Evolutionary conservation across 2,888 invertebrate species (phyloP).

Genomic region (Itoplectis maculator): DNA sequence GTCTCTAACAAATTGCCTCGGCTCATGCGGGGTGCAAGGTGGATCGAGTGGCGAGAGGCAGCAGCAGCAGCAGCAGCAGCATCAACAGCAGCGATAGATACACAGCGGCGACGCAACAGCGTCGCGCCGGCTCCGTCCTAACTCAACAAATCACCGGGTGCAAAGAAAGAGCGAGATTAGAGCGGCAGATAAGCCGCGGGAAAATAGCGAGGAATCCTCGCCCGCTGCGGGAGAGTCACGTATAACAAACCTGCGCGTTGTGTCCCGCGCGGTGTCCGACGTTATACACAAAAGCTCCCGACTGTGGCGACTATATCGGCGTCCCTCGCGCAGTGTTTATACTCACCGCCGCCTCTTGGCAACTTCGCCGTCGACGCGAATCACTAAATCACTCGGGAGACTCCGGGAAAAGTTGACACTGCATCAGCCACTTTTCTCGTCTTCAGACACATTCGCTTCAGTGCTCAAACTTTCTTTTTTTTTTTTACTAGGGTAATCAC

Average conservation of each 20-base stretch:
- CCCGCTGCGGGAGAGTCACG: slow-evolving; percentile 50
- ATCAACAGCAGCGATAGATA: slow-evolving; percentile 42
- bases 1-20: slow-evolving; percentile 26
- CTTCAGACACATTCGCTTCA: not conserved
- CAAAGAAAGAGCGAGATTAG: slow-evolving; percentile 37
- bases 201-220: slow-evolving; percentile 55
- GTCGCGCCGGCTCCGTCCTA: slow-evolving; percentile 45
- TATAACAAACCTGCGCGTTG: slow-evolving; percentile 25
- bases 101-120: slow-evolving; percentile 20
- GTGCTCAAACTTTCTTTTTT: not conserved
- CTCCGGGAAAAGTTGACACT: slow-evolving; percentile 10
- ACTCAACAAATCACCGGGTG: slow-evolving; percentile 60
- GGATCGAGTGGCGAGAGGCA: slow-evolving; percentile 22
- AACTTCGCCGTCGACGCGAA: slow-evolving; percentile 1
- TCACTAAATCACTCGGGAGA: slow-evolving; percentile 17
- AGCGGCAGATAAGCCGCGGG: slow-evolving; percentile 48
- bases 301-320: slow-evolving; percentile 7
- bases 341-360: not conserved
- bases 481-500: too few species aligned
- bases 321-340: not conserved
- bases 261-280: too few species aligned
- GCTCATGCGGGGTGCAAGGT: slow-evolving; percentile 29
- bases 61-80: too few species aligned
- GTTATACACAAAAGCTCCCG: not conserved
- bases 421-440: not conserved